Evolutionary conservation across 2,113 vertebrate genomes (phyloP), one percentile per base, ranked within the genome.

Genomic region (Platichthys stellatus): DNA sequence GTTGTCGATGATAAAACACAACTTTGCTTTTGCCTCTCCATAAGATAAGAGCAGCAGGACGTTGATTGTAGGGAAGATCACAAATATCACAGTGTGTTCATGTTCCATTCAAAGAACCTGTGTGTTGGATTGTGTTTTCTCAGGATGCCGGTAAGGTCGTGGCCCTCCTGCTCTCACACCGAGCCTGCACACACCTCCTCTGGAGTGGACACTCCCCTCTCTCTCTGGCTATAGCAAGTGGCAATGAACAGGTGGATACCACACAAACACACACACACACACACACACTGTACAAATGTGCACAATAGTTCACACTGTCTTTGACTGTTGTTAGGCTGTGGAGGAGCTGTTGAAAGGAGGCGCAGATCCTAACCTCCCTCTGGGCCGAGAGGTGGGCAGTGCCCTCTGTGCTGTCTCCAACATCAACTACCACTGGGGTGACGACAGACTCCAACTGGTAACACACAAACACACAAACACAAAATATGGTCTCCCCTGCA

Each of bases 121-220:
- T 54, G 51, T 54, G 47, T 49, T 31, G 6, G 31, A 31, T 31
- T 31, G 31, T 31, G 1, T 18, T 17, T 18, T 2, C 7, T 18
- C 86, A 97, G 97, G 81, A 87, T 56, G 92, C 93, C 71, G 93
- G 91, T 73, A 92, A 95, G 31, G 80, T 95, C 4, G 92, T 97
- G 3, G 78, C 45, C 47, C 90, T 95, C 43, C 93, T 98, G 8
- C 92, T 98, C 12, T 88, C 80, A 26, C 95, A 96, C 74, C 87
- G 86, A 40, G 95, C 96, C 21, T 90, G 90, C n/a, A 93, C 94
- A 68, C 92, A 94, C 76, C 35, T 86, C 9, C 81, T 97, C 72
- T 97, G 97, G 96, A 95, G 94, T 0, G 95, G 96, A 45, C 97
- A 97, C 89, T 97, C 97, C 4, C 95, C 96, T 0, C 95, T 97